Percentiles rank a stretch among this genome's conserved stretches.
These are phyloP conservation scores for Agriotes lineatus DNA, from an alignment of 2,888 invertebrate species.

Conservation along the genomic window DNA sequence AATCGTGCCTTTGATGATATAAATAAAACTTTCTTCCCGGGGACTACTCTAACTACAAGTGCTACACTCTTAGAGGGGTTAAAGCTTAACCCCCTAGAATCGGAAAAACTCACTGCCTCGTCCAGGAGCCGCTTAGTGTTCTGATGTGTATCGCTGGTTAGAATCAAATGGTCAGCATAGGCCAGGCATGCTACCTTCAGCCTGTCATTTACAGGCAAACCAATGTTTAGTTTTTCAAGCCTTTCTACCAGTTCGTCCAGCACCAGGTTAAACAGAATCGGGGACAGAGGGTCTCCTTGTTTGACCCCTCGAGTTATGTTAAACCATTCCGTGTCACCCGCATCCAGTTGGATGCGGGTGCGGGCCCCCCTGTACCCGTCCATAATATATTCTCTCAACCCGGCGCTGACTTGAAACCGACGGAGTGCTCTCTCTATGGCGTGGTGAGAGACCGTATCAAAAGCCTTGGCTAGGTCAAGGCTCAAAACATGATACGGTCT, in stretches of 20 bases:
- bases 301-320: neutral
- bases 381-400: conserved; percentile 4
- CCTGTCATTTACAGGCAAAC: too few relatives aligned
- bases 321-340: neutral
- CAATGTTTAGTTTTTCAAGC: too few relatives aligned
- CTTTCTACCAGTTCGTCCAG: neutral
- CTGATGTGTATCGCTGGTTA: neutral
- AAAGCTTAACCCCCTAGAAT: neutral
- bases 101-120: neutral
- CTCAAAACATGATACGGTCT: conserved; percentile 28
- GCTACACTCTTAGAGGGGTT: neutral
- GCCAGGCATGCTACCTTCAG: too few relatives aligned
- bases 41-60: neutral
- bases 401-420: too few relatives aligned
- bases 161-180: neutral
- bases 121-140: neutral
- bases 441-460: too few relatives aligned
- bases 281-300: neutral
- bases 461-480: too few relatives aligned
- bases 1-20: too few relatives aligned
- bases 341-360: too few relatives aligned
- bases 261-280: conserved; percentile 35
- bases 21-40: too few relatives aligned
- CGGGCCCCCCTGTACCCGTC: neutral
- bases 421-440: too few relatives aligned